phyloP scores from a whole-genome alignment of 92 coral and sea anemone species.

The Porites rus region DNA sequence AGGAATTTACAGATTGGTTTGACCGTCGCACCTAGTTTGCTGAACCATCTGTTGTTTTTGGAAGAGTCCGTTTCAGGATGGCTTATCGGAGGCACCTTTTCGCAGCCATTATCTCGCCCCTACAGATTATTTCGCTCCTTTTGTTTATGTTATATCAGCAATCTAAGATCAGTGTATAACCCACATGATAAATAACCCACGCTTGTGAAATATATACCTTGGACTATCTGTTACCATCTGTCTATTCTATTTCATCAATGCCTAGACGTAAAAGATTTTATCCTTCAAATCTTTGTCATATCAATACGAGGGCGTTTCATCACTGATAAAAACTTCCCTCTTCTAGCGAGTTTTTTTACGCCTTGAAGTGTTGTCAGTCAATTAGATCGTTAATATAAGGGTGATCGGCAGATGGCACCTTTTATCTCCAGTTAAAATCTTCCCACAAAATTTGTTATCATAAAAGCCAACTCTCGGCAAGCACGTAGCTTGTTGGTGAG shows the following conservation, averaged over 20 bases:
- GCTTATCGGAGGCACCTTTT: too few relatives aligned
- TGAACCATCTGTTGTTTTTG: too few relatives aligned
- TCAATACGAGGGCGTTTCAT: background rate
- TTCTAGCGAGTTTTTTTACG: background rate
- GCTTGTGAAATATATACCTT: background rate
- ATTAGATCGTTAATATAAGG: background rate
- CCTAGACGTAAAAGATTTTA: too few relatives aligned
- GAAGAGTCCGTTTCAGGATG: too few relatives aligned
- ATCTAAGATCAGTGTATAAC: background rate
- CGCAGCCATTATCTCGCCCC: too few relatives aligned
- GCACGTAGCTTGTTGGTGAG: background rate
- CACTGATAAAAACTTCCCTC: slow-evolving; percentile 3
- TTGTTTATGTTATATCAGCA: too few relatives aligned
- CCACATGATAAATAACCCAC: background rate
- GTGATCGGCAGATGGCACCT: slow-evolving; percentile 2
- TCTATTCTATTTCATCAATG: too few relatives aligned
- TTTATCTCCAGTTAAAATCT: slow-evolving; percentile 1
- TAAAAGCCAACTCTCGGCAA: background rate
- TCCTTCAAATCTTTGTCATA: background rate
- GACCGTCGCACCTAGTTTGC: too few relatives aligned
- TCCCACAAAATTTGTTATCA: background rate
- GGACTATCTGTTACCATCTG: background rate
- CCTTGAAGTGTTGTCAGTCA: background rate
- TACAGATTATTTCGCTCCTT: too few relatives aligned
- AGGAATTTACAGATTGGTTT: too few relatives aligned